A percentile compares a stretch with the other conserved stretches of the same genome.
Evolutionary conservation across 2,797 vertebrate species (phyloP).

Genomic region (Cetoscarus ocellatus): DNA sequence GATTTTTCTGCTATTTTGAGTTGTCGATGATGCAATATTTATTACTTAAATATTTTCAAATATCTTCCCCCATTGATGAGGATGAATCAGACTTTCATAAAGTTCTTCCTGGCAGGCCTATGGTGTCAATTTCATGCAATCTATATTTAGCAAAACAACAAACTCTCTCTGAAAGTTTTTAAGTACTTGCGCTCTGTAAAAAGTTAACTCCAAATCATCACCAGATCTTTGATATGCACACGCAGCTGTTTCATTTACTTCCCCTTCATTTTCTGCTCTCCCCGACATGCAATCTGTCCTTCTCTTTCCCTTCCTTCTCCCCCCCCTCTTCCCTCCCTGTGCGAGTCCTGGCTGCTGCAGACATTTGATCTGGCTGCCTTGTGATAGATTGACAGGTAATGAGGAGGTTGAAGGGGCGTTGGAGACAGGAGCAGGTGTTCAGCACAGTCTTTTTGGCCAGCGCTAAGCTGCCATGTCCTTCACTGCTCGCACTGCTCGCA

Average conservation of each 20-base stretch:
- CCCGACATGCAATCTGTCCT: slow-evolving; percentile 74
- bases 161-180: slow-evolving; percentile 59
- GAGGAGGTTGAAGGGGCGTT: slow-evolving; percentile 81
- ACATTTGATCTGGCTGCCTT: slow-evolving; percentile 83
- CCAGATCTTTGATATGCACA: slow-evolving; percentile 63
- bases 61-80: background rate
- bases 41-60: background rate
- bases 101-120: slow-evolving; percentile 2
- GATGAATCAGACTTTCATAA: slow-evolving; percentile 15
- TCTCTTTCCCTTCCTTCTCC: slow-evolving; percentile 54
- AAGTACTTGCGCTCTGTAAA: slow-evolving; percentile 51
- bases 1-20: too few relatives aligned
- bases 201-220: slow-evolving; percentile 66
- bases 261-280: slow-evolving; percentile 68
- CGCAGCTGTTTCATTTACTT: slow-evolving; percentile 71
- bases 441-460: slow-evolving; percentile 83
- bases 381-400: slow-evolving; percentile 87
- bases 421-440: slow-evolving; percentile 85
- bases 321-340: slow-evolving; percentile 55
- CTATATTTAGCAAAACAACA: slow-evolving; percentile 44
- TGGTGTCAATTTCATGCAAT: slow-evolving; percentile 18
- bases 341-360: slow-evolving; percentile 75
- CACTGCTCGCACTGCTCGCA: slow-evolving; percentile 71
- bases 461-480: slow-evolving; percentile 84
- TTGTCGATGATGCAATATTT: background rate